Evolutionary conservation across 2,888 invertebrate genomes (phyloP), one percentile per base, ranked within the genome.

Genomic region (Pammene aurita): DNA sequence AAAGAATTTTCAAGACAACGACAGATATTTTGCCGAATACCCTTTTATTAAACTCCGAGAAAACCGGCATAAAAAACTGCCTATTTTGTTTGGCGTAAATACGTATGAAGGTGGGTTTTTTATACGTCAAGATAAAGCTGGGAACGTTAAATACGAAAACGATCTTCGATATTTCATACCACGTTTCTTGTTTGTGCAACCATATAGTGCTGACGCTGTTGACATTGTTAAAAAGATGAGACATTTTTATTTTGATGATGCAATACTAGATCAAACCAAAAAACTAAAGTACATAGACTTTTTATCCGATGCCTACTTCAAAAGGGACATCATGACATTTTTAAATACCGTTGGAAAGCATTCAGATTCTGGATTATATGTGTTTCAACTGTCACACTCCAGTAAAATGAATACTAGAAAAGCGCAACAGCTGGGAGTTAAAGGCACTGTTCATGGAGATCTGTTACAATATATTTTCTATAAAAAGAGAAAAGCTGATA

Each of bases 391-490:
- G 67, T 78, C 81, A 35, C 89, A 86, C 74, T 57, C 41, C 5
- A 92, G 92, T 0, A 84, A 83, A 67, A 74, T 92, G 79, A 85
- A 87, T 70, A 88, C 87, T 0, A 80, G 85, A 11, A 73, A 79
- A 0, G 87, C 90, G 87, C 82, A 80, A 57, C 79, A 72, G 14
- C 76, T 91, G 5, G 85, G 83, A 0, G 13, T 88, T 0, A 76
- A 81, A 61, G 92, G 92, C 0, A 84, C 91, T 0, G 77, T 85
- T 0, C 92, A 92, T 46, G 89, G 90, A 0, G 92, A 92, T 71
- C 77, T 88, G 38, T 77, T 89, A 0, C 89, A 87, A 18, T 92
- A 92, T 46, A 77, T 85, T 54, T 91, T 92, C 71, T 90, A 87
- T 72, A 88, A 82, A 26, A 76, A 82, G 16, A 82, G 66, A 42